Conservation (phyloP, 92 coral and sea anemone genomes). For the Diadumene lineata region DNA sequence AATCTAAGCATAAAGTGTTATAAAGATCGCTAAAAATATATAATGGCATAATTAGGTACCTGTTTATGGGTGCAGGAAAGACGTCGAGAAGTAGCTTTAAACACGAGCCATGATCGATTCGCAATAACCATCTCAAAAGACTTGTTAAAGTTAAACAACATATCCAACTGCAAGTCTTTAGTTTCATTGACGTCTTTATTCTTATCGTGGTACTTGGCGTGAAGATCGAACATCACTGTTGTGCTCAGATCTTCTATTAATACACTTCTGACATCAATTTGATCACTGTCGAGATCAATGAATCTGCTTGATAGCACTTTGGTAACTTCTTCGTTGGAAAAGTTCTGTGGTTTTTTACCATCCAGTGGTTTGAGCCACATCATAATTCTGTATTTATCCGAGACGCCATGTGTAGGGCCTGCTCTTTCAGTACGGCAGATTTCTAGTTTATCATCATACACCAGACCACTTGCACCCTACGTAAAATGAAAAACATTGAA, state of each 20-base stretch:
- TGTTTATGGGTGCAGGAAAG: slow-evolving; percentile 51
- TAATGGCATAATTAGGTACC: slow-evolving; percentile 6
- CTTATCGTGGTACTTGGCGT: slow-evolving; percentile 25
- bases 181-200: not conserved
- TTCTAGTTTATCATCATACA: slow-evolving; percentile 66
- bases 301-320: slow-evolving; percentile 35
- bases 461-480: too few species aligned
- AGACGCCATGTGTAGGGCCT: slow-evolving; percentile 53
- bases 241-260: slow-evolving; percentile 29
- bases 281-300: slow-evolving; percentile 28
- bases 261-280: slow-evolving; percentile 31
- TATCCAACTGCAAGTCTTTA: slow-evolving; percentile 9
- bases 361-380: slow-evolving; percentile 65
- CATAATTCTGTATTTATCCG: slow-evolving; percentile 67
- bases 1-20: not conserved
- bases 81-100: slow-evolving; percentile 60
- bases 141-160: slow-evolving; percentile 47
- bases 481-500: too few species aligned
- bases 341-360: slow-evolving; percentile 17
- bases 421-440: slow-evolving; percentile 30
- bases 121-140: slow-evolving; percentile 46
- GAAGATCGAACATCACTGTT: slow-evolving; percentile 44
- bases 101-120: slow-evolving; percentile 51
- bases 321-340: slow-evolving; percentile 40
- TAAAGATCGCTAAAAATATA: not conserved